Evolutionary conservation across 30 jellyfish, hydroid and myxozoan genomes (phyloP).

Genomic region (Catostylus mosaicus): DNA sequence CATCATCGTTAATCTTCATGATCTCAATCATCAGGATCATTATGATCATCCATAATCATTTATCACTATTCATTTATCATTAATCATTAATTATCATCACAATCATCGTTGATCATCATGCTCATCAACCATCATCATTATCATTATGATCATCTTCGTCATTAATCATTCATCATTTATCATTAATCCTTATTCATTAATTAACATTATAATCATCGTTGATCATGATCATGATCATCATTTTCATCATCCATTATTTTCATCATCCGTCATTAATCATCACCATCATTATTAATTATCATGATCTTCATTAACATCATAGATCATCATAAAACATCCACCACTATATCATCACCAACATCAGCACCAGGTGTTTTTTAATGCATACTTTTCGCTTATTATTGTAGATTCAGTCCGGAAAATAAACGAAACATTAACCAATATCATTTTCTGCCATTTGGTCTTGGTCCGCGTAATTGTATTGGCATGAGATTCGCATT

Average conservation of each 20-base stretch:
- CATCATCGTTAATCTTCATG: neutral
- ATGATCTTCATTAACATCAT: neutral
- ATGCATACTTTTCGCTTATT: too few species aligned
- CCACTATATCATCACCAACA: too few species aligned
- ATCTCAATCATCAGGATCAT: neutral
- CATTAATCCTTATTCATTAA: too few species aligned
- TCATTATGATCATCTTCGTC: neutral
- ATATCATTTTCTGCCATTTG: constrained; percentile 44
- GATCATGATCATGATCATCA: neutral
- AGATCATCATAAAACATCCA: too few species aligned
- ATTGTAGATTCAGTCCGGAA: constrained; percentile 19
- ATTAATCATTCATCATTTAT: neutral
- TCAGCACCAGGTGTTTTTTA: too few species aligned
- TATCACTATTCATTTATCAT: too few species aligned
- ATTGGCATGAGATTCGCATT: constrained; percentile 57
- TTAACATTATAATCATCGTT: neutral
- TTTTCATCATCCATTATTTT: neutral
- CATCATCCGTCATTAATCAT: neutral
- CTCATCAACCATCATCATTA: neutral
- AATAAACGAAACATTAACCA: constrained; percentile 16
- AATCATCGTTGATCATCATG: neutral
- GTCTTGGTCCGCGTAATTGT: constrained; percentile 69
- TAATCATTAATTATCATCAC: neutral
- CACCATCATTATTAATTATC: neutral
- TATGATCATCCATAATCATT: neutral